phyloP scores from a whole-genome alignment of 2,888 invertebrate genomes.

The Neoscelio sp. region DNA sequence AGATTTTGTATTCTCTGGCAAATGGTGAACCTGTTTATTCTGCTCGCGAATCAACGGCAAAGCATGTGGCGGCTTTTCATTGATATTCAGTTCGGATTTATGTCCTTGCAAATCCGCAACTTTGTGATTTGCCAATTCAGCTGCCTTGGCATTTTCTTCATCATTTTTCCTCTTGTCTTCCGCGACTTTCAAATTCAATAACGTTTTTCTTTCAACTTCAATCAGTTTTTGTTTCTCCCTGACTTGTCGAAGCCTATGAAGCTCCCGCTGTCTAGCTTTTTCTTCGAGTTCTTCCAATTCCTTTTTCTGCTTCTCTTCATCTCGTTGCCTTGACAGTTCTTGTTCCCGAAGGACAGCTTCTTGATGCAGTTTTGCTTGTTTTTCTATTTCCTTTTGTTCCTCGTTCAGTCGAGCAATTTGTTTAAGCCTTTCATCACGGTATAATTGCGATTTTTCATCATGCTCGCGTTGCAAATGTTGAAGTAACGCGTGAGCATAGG shows the following conservation, averaged over 20 bases:
- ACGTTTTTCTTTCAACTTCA: constrained; percentile 74
- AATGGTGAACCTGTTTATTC: constrained; percentile 74
- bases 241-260: constrained; percentile 76
- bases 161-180: constrained; percentile 70
- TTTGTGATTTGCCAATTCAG: constrained; percentile 40
- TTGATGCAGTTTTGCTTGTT: constrained; percentile 74
- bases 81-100: constrained; percentile 42
- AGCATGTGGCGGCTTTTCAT: constrained; percentile 64
- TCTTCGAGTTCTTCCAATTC: constrained; percentile 78
- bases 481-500: constrained; percentile 76
- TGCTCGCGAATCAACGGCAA: constrained; percentile 73
- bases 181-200: constrained; percentile 73
- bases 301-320: constrained; percentile 77
- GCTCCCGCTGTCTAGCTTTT: constrained; percentile 76
- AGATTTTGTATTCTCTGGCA: constrained; percentile 70
- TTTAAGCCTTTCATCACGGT: constrained; percentile 77
- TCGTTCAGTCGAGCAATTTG: constrained; percentile 77
- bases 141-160: constrained; percentile 69
- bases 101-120: constrained; percentile 20
- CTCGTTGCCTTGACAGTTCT: constrained; percentile 76
- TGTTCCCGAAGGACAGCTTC: constrained; percentile 73
- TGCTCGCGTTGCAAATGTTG: constrained; percentile 78
- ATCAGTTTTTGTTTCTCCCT: constrained; percentile 77
- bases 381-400: constrained; percentile 77
- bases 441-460: constrained; percentile 76